Percentiles rank a stretch among this genome's conserved stretches.
phyloP scores from a whole-genome alignment of 2,888 invertebrate genomes.

The Hyposoter dolosus region DNA sequence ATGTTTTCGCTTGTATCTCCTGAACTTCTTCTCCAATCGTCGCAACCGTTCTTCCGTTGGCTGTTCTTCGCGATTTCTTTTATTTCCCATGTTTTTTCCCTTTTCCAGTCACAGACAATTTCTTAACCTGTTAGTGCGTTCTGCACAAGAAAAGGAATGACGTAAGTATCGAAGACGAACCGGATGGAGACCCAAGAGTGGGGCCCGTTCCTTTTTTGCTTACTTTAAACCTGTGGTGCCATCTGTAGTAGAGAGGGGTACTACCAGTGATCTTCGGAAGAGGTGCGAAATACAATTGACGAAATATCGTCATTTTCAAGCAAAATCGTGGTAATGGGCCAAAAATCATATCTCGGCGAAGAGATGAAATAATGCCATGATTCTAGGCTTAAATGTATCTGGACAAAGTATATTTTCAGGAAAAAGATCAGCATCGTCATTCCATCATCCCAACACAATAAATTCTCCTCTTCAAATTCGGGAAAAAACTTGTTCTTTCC shows the following conservation, averaged over 20 bases:
- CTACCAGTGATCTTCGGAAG: conserved; percentile 15
- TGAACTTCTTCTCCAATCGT: conserved; percentile 30
- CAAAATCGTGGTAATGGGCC: too few species aligned
- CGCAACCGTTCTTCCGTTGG: conserved; percentile 20
- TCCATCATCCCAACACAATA: too few species aligned
- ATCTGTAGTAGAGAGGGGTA: conserved; percentile 26
- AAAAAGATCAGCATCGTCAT: too few species aligned
- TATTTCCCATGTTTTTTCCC: conserved; percentile 21
- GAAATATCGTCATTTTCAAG: too few species aligned
- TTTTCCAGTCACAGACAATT: conserved; percentile 35
- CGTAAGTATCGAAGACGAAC: conserved; percentile 25
- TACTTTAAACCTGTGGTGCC: conserved; percentile 31
- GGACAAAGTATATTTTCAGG: too few species aligned
- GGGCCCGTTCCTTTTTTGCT: conserved; percentile 17
- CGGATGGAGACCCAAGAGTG: conserved; percentile 26
- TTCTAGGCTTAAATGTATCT: too few species aligned
- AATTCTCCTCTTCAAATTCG: too few species aligned
- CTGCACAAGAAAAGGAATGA: conserved; percentile 41
- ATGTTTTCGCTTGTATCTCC: conserved; percentile 27
- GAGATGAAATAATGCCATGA: too few species aligned
- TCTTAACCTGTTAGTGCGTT: conserved; percentile 31
- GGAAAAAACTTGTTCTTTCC: too few species aligned
- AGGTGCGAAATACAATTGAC: conserved; percentile 45
- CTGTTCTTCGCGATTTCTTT: conserved; percentile 23
- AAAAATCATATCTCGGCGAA: too few species aligned